phyloP scores from a whole-genome alignment of 2,888 invertebrate species.

The Callosobruchus maculatus region DNA sequence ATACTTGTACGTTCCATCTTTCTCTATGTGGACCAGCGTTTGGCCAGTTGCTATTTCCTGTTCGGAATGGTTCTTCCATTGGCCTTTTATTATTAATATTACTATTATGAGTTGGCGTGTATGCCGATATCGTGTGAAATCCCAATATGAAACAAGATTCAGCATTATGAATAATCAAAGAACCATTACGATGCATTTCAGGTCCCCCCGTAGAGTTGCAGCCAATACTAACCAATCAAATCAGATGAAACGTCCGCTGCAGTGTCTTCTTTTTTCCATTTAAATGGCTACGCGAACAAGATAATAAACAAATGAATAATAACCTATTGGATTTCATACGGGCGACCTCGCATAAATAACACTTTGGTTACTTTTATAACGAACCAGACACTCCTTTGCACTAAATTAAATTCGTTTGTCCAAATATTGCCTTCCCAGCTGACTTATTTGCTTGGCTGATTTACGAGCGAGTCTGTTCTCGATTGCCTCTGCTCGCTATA shows the following conservation, averaged over 20 bases:
- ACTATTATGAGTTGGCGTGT: too few species aligned
- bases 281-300: slow-evolving; percentile 15
- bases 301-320: slow-evolving; percentile 28
- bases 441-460: slow-evolving; percentile 1
- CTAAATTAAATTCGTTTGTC: slow-evolving; percentile 26
- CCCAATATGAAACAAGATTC: background rate
- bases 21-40: too few species aligned
- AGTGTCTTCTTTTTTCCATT: slow-evolving; percentile 1
- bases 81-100: too few species aligned
- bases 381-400: slow-evolving; percentile 26
- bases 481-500: background rate
- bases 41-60: too few species aligned
- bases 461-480: background rate
- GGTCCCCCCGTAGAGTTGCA: background rate
- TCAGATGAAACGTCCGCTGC: background rate
- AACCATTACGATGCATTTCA: background rate
- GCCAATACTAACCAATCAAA: background rate
- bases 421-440: slow-evolving; percentile 20
- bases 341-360: slow-evolving; percentile 25
- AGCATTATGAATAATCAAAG: background rate
- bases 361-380: slow-evolving; percentile 26
- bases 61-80: too few species aligned
- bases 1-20: too few species aligned
- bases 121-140: background rate
- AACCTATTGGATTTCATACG: slow-evolving; percentile 25